Conservation (phyloP, 2,113 vertebrate genomes). For the Fulica atra region DNA sequence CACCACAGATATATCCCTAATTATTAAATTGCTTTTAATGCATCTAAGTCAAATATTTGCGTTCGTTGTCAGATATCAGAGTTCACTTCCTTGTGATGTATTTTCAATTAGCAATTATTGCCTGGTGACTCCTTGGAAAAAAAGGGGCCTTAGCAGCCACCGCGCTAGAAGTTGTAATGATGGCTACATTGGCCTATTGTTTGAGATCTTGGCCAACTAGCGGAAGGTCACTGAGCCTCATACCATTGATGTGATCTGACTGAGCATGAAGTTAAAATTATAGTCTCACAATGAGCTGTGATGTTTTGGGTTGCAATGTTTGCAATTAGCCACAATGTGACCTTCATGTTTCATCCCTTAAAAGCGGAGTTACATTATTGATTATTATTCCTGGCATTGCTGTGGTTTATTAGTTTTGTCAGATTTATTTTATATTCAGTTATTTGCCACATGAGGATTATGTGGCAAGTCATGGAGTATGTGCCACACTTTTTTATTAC, state of each 20-base stretch:
- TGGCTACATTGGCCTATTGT: background rate
- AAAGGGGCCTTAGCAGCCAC: background rate
- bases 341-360: conserved; percentile 3
- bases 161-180: background rate
- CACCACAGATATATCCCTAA: background rate
- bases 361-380: conserved; percentile 39
- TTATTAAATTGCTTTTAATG: conserved; percentile 33
- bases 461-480: conserved; percentile 40
- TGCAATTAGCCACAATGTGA: conserved; percentile 53
- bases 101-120: conserved; percentile 44
- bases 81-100: conserved; percentile 12
- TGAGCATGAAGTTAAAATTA: conserved; percentile 55
- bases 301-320: conserved; percentile 40
- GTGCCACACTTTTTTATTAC: conserved; percentile 54
- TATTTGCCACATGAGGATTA: conserved; percentile 60
- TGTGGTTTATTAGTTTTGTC: conserved; percentile 45
- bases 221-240: conserved; percentile 28
- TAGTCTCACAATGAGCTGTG: background rate
- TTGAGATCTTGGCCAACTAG: conserved; percentile 21
- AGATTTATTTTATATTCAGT: conserved; percentile 59
- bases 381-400: conserved; percentile 19
- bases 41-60: conserved; percentile 39
- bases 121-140: conserved; percentile 3
- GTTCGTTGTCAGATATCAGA: background rate
- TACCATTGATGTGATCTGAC: conserved; percentile 28